These are phyloP conservation scores for Amphimedon queenslandica DNA, from an alignment of 37 sponge, comb jelly and placozoan species.

Conservation along the genomic window DNA sequence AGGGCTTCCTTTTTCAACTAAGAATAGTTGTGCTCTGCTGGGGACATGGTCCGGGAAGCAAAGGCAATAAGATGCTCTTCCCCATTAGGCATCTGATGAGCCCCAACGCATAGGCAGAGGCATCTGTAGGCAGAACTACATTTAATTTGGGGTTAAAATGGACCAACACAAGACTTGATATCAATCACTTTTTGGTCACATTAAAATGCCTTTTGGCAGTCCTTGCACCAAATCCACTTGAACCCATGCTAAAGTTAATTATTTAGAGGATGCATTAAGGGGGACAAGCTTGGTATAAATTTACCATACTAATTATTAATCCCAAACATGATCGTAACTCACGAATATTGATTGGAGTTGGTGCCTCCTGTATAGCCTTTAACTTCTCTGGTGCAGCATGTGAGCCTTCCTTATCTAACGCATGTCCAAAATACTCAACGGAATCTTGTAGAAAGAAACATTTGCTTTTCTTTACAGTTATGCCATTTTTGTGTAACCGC, in stretches of 20 bases:
- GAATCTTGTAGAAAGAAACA: too few species aligned
- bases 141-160: slow-evolving; percentile 12
- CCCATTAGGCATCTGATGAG: slow-evolving; percentile 22
- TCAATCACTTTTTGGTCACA: slow-evolving; percentile 6
- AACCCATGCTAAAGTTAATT: slow-evolving; percentile 5
- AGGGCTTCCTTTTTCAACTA: too few species aligned
- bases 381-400: too few species aligned
- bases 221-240: slow-evolving; percentile 14
- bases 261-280: slow-evolving; percentile 20
- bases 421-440: too few species aligned
- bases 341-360: too few species aligned
- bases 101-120: slow-evolving; percentile 27
- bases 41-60: too few species aligned
- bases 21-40: too few species aligned
- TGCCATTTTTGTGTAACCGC: too few species aligned
- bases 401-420: too few species aligned
- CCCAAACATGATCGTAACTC: too few species aligned
- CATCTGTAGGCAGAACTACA: slow-evolving; percentile 14
- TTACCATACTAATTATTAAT: slow-evolving; percentile 33
- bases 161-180: slow-evolving; percentile 14
- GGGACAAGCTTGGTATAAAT: slow-evolving; percentile 30
- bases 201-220: slow-evolving; percentile 19
- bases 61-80: slow-evolving; percentile 36
- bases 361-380: too few species aligned
- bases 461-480: too few species aligned